A percentile compares a stretch with the other conserved stretches of the same genome.
phyloP scores from a whole-genome alignment of 2,797 vertebrate genomes.

The Myotis planiceps region DNA sequence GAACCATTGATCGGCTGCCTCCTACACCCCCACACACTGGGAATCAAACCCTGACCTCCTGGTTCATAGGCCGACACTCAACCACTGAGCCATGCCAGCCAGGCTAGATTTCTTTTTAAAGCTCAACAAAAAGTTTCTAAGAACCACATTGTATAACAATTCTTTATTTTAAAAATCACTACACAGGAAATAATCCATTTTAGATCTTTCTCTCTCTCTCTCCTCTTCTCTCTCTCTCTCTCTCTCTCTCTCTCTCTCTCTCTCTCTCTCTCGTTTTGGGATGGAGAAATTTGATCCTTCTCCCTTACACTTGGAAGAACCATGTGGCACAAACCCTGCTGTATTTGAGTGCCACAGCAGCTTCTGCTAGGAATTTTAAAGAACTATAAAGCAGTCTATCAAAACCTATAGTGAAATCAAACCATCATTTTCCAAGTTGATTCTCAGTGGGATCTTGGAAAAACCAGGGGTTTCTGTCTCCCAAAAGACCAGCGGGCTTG shows the following conservation, averaged over 20 bases:
- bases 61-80: too few relatives aligned
- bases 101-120: not conserved
- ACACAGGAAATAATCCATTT: slow-evolving; percentile 11
- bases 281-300: not conserved
- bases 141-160: not conserved
- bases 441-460: not conserved
- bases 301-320: not conserved
- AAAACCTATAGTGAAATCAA: not conserved
- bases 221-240: not conserved
- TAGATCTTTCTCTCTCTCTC: not conserved
- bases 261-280: not conserved
- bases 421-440: not conserved
- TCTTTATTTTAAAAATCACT: not conserved
- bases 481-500: not conserved
- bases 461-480: not conserved
- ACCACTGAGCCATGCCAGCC: too few relatives aligned
- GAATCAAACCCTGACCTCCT: too few relatives aligned
- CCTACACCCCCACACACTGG: too few relatives aligned
- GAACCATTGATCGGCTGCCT: too few relatives aligned
- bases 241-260: not conserved
- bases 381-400: not conserved
- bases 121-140: not conserved
- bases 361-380: not conserved
- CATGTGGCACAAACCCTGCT: not conserved
- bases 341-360: not conserved